Conservation (phyloP, 2,113 vertebrate genomes). For the Sander vitreus region DNA sequence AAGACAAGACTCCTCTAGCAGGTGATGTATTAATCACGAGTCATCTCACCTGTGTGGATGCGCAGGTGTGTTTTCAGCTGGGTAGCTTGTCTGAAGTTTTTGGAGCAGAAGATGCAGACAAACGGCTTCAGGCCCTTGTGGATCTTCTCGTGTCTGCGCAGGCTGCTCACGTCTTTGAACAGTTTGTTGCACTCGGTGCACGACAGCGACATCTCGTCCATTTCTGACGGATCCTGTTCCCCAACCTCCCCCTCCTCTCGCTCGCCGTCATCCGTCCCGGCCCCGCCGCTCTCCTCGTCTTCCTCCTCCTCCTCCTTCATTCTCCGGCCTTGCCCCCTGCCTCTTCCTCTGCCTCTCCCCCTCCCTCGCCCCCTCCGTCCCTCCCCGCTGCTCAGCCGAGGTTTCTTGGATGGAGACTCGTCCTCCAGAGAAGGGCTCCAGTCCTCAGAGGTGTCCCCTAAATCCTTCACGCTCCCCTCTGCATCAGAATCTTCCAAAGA, state of each 20-base stretch:
- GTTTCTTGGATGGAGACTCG: slow-evolving; percentile 53
- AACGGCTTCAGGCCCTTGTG: slow-evolving; percentile 97
- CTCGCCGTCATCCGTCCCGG: slow-evolving; percentile 63
- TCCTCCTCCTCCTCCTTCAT: neutral
- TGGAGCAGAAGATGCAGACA: slow-evolving; percentile 94
- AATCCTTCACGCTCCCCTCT: slow-evolving; percentile 53
- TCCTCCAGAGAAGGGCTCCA: slow-evolving; percentile 73
- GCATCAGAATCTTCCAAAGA: slow-evolving; percentile 55
- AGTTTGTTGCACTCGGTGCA: slow-evolving; percentile 93
- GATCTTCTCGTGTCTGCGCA: slow-evolving; percentile 96
- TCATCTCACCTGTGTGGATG: slow-evolving; percentile 93
- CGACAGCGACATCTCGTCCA: slow-evolving; percentile 75
- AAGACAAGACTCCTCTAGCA: too few species aligned
- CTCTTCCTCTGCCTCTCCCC: slow-evolving; percentile 21
- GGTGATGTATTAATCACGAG: neutral
- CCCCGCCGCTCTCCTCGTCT: slow-evolving; percentile 80
- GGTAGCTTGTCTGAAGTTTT: slow-evolving; percentile 96
- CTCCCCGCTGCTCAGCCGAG: slow-evolving; percentile 25
- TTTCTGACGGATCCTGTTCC: slow-evolving; percentile 49
- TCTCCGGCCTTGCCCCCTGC: slow-evolving; percentile 47
- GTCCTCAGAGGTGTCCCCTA: slow-evolving; percentile 71
- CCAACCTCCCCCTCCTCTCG: slow-evolving; percentile 79
- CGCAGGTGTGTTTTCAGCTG: slow-evolving; percentile 98
- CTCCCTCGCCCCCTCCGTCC: slow-evolving; percentile 66
- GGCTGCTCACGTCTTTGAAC: slow-evolving; percentile 95